phyloP scores from a whole-genome alignment of 2,888 invertebrate species.

The Synergus gifuensis region DNA sequence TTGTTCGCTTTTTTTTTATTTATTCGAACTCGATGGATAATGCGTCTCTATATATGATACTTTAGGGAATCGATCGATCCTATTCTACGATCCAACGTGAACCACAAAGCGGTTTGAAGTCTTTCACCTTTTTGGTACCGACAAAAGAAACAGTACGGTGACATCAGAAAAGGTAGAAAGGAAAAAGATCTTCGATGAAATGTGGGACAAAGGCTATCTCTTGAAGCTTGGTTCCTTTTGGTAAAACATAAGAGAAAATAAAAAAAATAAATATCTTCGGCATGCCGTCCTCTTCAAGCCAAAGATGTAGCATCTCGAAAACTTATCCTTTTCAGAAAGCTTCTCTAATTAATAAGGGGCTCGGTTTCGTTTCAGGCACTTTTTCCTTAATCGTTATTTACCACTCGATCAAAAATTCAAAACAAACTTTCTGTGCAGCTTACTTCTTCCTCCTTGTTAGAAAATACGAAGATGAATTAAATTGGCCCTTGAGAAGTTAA shows the following conservation, averaged over 20 bases:
- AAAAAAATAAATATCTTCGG: background rate
- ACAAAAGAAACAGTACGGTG: slow-evolving; percentile 43
- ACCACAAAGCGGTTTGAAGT: slow-evolving; percentile 48
- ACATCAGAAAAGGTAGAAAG: slow-evolving; percentile 17
- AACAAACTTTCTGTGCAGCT: slow-evolving; percentile 11
- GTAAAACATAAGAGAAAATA: background rate
- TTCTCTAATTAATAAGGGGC: slow-evolving; percentile 21
- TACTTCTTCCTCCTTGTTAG: background rate
- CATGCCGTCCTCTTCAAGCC: background rate
- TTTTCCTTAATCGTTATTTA: slow-evolving; percentile 18
- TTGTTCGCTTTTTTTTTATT: slow-evolving; percentile 11
- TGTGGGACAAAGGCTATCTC: background rate
- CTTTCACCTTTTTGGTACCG: slow-evolving; percentile 44
- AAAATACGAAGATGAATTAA: slow-evolving; percentile 11
- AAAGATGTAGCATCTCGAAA: background rate
- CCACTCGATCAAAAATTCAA: slow-evolving; percentile 5
- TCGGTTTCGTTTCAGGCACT: slow-evolving; percentile 13
- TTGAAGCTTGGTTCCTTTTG: background rate
- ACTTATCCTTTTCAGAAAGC: slow-evolving; percentile 5
- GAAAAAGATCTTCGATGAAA: slow-evolving; percentile 31
- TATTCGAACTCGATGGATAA: slow-evolving; percentile 40
- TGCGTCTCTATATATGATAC: slow-evolving; percentile 42
- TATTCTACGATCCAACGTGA: slow-evolving; percentile 46
- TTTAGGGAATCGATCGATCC: slow-evolving; percentile 46
- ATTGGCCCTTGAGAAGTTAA: slow-evolving; percentile 4